These are phyloP conservation scores for Olivierus martensii DNA, from an alignment of 1,140 invertebrate genomes.

Conservation along the genomic window DNA sequence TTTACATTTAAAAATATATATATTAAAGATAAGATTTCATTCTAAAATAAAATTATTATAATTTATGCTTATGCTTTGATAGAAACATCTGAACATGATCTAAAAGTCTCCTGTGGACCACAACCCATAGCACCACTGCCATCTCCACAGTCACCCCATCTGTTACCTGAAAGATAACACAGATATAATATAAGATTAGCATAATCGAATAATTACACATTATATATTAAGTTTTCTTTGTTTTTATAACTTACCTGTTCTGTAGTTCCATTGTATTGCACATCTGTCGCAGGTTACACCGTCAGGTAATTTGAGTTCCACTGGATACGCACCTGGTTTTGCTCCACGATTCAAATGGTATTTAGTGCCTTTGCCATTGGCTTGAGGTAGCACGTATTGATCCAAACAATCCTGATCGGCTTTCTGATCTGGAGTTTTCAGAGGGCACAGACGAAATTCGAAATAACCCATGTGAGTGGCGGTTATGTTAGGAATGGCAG, in stretches of 20 bases:
- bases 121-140: conserved; percentile 31
- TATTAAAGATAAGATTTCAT: too few relatives aligned
- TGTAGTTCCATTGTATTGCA: conserved; percentile 26
- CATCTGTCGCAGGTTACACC: conserved; percentile 24
- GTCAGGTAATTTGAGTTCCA: conserved; percentile 18
- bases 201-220: not conserved
- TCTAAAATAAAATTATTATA: not conserved
- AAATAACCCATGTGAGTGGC: conserved; percentile 42
- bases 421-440: conserved; percentile 27
- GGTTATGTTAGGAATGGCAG: conserved; percentile 33
- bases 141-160: conserved; percentile 38
- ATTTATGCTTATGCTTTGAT: conserved; percentile 7
- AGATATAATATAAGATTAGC: not conserved
- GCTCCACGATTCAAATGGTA: conserved; percentile 4
- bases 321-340: conserved; percentile 1
- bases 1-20: too few relatives aligned
- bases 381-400: conserved; percentile 32
- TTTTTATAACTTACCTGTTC: not conserved
- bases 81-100: conserved; percentile 23
- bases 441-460: conserved; percentile 39
- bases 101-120: conserved; percentile 27
- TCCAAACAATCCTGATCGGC: conserved; percentile 46
- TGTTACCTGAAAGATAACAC: conserved; percentile 20
- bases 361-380: conserved; percentile 30
- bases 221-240: not conserved